Percentiles rank a stretch among this genome's conserved stretches.
Conservation (phyloP, 2,888 invertebrate species). For the Gisinianus flammeolus region DNA sequence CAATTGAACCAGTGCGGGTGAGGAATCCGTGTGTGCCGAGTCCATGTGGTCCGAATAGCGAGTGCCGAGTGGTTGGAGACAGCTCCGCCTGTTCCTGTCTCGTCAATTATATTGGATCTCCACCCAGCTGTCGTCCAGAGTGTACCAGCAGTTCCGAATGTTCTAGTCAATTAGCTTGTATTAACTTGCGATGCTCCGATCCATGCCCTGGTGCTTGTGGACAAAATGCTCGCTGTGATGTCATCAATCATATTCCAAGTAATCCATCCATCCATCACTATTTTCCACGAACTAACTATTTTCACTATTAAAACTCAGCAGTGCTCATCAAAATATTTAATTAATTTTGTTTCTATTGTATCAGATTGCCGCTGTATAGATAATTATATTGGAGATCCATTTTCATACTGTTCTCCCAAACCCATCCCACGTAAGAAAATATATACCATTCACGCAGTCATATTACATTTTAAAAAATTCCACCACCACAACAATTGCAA, state of each 20-base stretch:
- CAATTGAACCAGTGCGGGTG: not conserved
- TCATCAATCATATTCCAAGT: constrained; percentile 50
- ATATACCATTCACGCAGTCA: no score
- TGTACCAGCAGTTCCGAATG: constrained; percentile 71
- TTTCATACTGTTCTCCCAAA: constrained; percentile 52
- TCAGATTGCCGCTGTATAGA: no score
- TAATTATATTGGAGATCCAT: constrained; percentile 56
- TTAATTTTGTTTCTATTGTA: not conserved
- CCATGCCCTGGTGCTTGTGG: constrained; percentile 68
- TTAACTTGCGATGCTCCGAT: constrained; percentile 62
- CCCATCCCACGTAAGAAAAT: constrained; percentile 57
- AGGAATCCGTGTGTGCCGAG: constrained; percentile 32
- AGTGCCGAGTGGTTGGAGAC: constrained; percentile 69
- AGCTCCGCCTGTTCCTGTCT: constrained; percentile 67
- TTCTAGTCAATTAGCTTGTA: constrained; percentile 78
- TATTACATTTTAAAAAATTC: no score
- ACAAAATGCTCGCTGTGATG: constrained; percentile 64
- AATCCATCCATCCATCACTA: constrained; percentile 53
- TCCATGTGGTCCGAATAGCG: constrained; percentile 65
- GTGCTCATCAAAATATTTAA: no score
- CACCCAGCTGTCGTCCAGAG: constrained; percentile 62
- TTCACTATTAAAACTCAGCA: no score
- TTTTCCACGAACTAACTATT: no score
- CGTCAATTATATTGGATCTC: constrained; percentile 74
- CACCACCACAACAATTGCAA: no score